phyloP scores from a whole-genome alignment of 2,888 invertebrate genomes.

The Hemaris fuciformis region DNA sequence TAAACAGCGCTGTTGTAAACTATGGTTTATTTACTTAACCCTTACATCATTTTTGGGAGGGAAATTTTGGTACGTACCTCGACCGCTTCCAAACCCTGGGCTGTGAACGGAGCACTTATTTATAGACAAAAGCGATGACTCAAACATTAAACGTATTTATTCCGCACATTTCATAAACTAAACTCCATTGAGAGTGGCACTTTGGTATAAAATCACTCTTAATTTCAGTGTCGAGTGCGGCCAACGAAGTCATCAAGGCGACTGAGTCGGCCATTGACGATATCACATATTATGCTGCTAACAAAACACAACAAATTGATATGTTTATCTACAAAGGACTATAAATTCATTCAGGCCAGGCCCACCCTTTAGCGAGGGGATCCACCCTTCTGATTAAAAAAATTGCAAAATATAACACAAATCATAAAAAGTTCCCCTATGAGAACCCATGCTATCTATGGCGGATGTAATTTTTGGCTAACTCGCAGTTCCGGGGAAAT shows the following conservation, averaged over 20 bases:
- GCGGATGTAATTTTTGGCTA: conserved; percentile 67
- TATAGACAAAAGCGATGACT: not conserved
- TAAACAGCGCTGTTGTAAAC: conserved; percentile 51
- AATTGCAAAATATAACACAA: conserved; percentile 80
- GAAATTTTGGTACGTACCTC: conserved; percentile 10
- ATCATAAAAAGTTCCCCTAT: conserved; percentile 67
- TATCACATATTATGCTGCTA: conserved; percentile 67
- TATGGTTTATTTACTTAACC: conserved; percentile 40
- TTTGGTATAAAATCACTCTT: conserved; percentile 48
- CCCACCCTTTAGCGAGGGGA: conserved; percentile 79
- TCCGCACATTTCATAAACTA: conserved; percentile 26
- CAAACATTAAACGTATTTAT: not conserved
- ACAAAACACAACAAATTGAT: conserved; percentile 81
- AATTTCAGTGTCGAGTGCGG: conserved; percentile 48
- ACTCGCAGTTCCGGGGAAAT: conserved; percentile 74
- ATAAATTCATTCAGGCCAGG: conserved; percentile 73
- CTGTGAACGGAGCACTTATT: not conserved
- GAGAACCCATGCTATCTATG: conserved; percentile 45
- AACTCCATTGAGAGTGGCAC: conserved; percentile 29
- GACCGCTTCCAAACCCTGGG: not conserved
- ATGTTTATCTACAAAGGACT: conserved; percentile 79
- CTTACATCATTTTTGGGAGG: conserved; percentile 28
- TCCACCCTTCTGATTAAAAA: conserved; percentile 77
- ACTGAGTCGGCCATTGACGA: conserved; percentile 65
- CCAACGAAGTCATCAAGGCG: conserved; percentile 58